Conservation (phyloP, 2,888 invertebrate species). For the Dione vanillae region DNA sequence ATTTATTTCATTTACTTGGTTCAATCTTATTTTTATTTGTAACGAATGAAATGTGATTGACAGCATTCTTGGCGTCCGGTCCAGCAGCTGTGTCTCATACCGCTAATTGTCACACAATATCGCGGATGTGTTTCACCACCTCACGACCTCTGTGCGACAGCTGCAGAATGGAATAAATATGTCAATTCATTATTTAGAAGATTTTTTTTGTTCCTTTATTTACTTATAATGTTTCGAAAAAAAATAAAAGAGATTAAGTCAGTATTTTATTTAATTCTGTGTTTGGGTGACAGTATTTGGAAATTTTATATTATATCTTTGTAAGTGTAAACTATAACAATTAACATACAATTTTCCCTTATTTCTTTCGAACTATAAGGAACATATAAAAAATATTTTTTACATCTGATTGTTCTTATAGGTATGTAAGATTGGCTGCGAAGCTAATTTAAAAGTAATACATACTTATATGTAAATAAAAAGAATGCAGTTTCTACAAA, state of each 20-base stretch:
- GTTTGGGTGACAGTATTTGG: neutral
- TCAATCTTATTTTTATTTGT: conserved; percentile 34
- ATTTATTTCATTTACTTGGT: conserved; percentile 30
- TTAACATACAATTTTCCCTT: neutral
- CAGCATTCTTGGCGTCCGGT: conserved; percentile 55
- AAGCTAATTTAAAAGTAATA: conserved; percentile 1
- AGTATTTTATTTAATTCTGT: neutral
- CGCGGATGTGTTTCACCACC: conserved; percentile 61
- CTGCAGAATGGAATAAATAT: conserved; percentile 41
- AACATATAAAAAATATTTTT: too few species aligned
- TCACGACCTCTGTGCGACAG: conserved; percentile 62
- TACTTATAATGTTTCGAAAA: neutral
- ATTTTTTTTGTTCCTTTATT: neutral
- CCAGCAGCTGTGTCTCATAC: conserved; percentile 66
- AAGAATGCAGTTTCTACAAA: neutral
- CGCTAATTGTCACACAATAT: conserved; percentile 71
- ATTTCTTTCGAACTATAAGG: too few species aligned
- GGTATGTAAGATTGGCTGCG: neutral
- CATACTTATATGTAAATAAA: neutral
- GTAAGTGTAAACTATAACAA: neutral
- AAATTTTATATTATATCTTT: neutral
- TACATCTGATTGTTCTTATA: neutral
- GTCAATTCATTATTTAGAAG: conserved; percentile 22
- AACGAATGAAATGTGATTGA: conserved; percentile 52
- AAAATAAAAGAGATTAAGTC: neutral